Percentiles rank a stretch among this genome's conserved stretches.
Conservation (phyloP, 1,140 invertebrate genomes). For the Dinoponera quadriceps region DNA sequence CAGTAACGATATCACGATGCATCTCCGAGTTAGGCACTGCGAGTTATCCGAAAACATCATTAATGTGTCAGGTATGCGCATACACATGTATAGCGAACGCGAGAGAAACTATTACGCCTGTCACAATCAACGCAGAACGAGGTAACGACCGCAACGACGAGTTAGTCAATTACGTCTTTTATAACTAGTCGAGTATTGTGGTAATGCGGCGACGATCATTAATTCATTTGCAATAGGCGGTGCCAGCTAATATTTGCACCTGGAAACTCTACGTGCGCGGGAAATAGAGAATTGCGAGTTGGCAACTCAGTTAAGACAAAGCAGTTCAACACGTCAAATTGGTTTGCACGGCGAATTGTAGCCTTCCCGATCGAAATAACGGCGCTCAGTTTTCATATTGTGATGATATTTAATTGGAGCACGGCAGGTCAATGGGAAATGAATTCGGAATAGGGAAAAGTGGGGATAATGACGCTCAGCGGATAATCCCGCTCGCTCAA, state of each 20-base stretch:
- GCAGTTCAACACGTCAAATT: constrained; percentile 44
- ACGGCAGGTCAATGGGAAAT: neutral
- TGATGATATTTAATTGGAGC: neutral
- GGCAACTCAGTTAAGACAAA: constrained; percentile 27
- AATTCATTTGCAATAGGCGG: constrained; percentile 51
- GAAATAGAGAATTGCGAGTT: constrained; percentile 26
- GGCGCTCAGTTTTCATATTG: neutral
- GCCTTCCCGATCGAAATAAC: constrained; percentile 2
- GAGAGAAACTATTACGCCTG: constrained; percentile 44
- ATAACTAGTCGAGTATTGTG: constrained; percentile 23
- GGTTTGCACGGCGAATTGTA: constrained; percentile 28
- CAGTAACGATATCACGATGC: constrained; percentile 25
- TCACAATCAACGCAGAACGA: constrained; percentile 37
- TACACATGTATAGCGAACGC: neutral
- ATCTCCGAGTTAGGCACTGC: neutral
- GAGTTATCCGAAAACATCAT: constrained; percentile 22
- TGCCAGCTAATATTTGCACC: constrained; percentile 44
- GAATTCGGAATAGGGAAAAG: neutral
- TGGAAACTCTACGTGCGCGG: constrained; percentile 28
- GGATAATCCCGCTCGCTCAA: too few species aligned
- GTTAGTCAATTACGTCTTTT: constrained; percentile 42
- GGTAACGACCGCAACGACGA: constrained; percentile 15
- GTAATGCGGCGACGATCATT: constrained; percentile 40
- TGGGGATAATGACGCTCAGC: too few species aligned
- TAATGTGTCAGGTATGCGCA: constrained; percentile 37